Base-by-base conservation (phyloP, 1,140 invertebrate genomes). In the Andricus grossulariae region DNA sequence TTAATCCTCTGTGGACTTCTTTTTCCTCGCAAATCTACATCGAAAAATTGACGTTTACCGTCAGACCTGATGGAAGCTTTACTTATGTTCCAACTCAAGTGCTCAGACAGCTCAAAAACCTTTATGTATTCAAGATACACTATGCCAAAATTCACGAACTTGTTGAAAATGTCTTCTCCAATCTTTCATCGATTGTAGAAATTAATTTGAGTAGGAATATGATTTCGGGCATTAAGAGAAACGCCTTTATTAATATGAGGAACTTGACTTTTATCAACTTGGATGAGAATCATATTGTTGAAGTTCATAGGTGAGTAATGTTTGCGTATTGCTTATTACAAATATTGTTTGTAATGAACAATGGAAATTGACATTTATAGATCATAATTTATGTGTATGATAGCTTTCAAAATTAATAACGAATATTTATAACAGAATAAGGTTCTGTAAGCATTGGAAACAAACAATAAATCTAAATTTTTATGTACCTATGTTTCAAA, bases 21-120 rank as follows among this genome's bases (percentile, higher is more conserved):
- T 96, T 96, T 86, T 90, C 91, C 10, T 94, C 94, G 6, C 95
- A 96, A 88, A 93, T 93, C n/a, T 92, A 93, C 76, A 86, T 96
- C 71, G 92, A 93, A 83, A 94, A 94, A 85, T 91, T 96, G 66
- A 94, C 93, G 79, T 94, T 96, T 80, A 94, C 94, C 82, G 93
- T 96, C 10, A 93, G 94, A 70, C 92, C 93, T 19, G 93, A 94
- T 77, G 94, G 94, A 6, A 92, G 92, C 12, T 88, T 96, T 21
- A 93, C 92, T 32, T 95, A 94, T 83, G 92, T 96, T 66, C 95
- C 95, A 1, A 95, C 94, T 2, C 93, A 93, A 83, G 93, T 94
- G 21, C 89, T 96, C 15, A 91, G 92, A 45, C 93, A 94, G 81
- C 89, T 96, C 80, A 93, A 93, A 76, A 93, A 94, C 76, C 89